Base-by-base conservation (phyloP, 2,113 vertebrate genomes). In the Cygnus atratus region DNA sequence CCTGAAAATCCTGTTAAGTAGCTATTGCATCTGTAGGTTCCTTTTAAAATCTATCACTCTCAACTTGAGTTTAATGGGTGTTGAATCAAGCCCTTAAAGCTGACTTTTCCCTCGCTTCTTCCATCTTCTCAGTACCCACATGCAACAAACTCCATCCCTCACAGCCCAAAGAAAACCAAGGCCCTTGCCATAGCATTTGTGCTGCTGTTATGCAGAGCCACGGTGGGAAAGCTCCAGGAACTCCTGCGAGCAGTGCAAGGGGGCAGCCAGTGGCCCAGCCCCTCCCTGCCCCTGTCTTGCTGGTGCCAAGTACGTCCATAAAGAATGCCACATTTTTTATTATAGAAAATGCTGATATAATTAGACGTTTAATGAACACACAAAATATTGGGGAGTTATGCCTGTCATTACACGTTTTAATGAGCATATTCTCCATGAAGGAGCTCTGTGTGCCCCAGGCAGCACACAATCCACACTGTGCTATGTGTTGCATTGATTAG, bases 401-500 rank as follows among this genome's bases (percentile, higher is more conserved):
- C 57, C 93, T 97, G 85, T 44, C 79, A 15, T 96, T 92, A 92
- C 59, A 68, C 41, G 1, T 82, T 97, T 97, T 93, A 97, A 96
- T 12, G 77, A 97, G 96, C 89, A 1, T 48, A 6, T 77, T 93
- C 93, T 93, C 91, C 28, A 3, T 15, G 58, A 62, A 66, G 43
- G 62, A 66, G 70, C 92, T 71, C 91, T 7, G 46, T 37, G 73
- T 62, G 58, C 93, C 37, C 55, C 81, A 48, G 89, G 86, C 93
- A 50, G 84, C 35, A 26, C 28, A n/a, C 67, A 46, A 72, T 79
- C 67, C 80, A 44, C 67, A 8, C 65, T 7, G 5, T 2, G 10
- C 96, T 5, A n/a, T 13, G 92, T 10, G 65, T 13, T 58, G 25
- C 94, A 95, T 94, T 94, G 96, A 83, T 96, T 90, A 97, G 90